Evolutionary conservation across 2,113 vertebrate species (phyloP).

Genomic region (Leptocoma aspasia): DNA sequence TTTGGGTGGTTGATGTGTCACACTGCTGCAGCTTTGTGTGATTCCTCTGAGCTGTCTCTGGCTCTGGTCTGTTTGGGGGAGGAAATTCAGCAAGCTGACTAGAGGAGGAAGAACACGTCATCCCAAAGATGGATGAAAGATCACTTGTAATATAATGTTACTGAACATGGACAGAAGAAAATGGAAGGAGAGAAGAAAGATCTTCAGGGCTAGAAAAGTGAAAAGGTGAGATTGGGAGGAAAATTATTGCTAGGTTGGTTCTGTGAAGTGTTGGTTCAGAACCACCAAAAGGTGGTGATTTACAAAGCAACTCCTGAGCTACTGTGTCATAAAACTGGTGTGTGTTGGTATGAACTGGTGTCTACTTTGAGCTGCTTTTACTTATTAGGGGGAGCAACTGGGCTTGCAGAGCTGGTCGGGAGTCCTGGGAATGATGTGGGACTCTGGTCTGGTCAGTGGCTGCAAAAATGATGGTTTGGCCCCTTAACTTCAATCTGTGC

Average conservation of each 20-base stretch:
- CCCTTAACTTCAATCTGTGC: neutral
- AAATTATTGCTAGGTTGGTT: neutral
- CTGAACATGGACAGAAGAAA: neutral
- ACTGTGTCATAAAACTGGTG: rapidly evolving
- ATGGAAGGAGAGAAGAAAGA: neutral
- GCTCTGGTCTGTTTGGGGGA: neutral
- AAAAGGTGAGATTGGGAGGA: neutral
- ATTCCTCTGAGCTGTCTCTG: neutral
- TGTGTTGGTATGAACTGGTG: neutral
- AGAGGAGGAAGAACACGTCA: neutral
- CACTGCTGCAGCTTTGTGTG: neutral
- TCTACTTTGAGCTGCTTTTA: neutral
- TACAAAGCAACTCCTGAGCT: neutral
- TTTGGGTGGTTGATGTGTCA: neutral
- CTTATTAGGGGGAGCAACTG: neutral
- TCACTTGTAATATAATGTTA: neutral
- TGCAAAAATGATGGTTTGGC: neutral
- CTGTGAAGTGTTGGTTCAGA: neutral
- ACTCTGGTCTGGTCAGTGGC: neutral
- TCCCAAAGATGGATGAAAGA: neutral
- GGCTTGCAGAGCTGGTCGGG: neutral
- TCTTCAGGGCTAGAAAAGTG: neutral
- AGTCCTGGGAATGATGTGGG: neutral
- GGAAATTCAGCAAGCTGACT: neutral
- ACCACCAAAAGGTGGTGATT: neutral